Evolutionary conservation across 2,888 invertebrate genomes (phyloP).

Genomic region (Gymnocheta viridis): DNA sequence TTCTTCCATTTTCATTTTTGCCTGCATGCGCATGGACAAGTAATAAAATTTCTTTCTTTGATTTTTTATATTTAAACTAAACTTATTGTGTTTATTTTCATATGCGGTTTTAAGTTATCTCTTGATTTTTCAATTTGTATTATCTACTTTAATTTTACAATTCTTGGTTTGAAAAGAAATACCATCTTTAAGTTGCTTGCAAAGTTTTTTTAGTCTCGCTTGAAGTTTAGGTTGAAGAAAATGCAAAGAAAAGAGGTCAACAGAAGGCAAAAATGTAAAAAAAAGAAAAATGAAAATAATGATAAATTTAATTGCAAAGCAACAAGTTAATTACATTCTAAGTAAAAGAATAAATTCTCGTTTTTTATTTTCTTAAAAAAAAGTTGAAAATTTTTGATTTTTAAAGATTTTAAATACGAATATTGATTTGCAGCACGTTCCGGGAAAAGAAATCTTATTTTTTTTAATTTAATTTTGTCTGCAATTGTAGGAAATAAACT

Average conservation of each 20-base stretch:
- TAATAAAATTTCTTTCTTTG: slow-evolving; percentile 19
- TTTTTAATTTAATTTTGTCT: no score
- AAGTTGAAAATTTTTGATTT: no score
- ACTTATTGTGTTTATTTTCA: slow-evolving; percentile 6
- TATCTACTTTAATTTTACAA: neutral
- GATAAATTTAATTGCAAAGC: neutral
- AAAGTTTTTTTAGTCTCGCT: neutral
- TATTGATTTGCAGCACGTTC: no score
- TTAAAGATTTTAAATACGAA: no score
- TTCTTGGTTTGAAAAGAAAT: neutral
- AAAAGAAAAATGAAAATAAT: neutral
- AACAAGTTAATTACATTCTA: neutral
- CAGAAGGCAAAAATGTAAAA: neutral
- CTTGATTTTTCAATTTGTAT: neutral
- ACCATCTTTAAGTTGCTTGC: neutral
- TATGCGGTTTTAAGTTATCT: neutral
- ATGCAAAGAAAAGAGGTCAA: slow-evolving; percentile 9
- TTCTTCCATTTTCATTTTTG: slow-evolving; percentile 56
- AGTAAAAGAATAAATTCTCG: neutral
- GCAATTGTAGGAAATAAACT: neutral
- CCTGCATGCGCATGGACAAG: neutral
- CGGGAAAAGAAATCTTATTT: no score
- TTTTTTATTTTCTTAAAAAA: no score
- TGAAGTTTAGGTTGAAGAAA: neutral
- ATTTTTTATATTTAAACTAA: slow-evolving; percentile 6